phyloP scores from a whole-genome alignment of 1,140 invertebrate genomes.

The Orius insidiosus region DNA sequence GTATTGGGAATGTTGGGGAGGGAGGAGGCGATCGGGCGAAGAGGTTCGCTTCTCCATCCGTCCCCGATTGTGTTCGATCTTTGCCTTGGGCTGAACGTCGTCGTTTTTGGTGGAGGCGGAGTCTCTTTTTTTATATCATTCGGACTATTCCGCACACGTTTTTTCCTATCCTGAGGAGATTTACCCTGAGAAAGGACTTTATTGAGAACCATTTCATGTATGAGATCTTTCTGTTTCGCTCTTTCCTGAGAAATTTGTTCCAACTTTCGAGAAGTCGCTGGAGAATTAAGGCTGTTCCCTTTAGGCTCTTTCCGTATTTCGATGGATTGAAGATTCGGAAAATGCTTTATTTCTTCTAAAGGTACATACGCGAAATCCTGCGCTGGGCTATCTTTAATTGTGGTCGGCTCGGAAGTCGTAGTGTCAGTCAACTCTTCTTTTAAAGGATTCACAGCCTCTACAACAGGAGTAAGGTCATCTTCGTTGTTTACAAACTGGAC shows the following conservation, averaged over 20 bases:
- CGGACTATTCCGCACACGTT: conserved; percentile 4
- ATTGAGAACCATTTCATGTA: conserved; percentile 48
- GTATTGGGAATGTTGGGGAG: conserved; percentile 23
- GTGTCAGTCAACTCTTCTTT: conserved; percentile 22
- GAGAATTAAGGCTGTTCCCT: conserved; percentile 17
- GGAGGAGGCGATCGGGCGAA: conserved; percentile 24
- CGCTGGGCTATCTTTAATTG: conserved; percentile 21
- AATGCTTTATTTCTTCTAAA: conserved; percentile 29
- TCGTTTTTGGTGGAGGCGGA: not conserved
- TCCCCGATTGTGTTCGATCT: conserved; percentile 1
- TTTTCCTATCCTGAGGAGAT: conserved; percentile 39
- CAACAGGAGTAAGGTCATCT: conserved; percentile 19
- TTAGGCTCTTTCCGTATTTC: conserved; percentile 36
- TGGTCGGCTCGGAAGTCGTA: conserved; percentile 22
- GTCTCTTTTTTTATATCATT: conserved; percentile 17
- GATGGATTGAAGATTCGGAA: conserved; percentile 48
- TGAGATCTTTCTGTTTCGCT: conserved; percentile 47
- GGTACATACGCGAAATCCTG: conserved; percentile 7
- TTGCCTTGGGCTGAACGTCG: not conserved
- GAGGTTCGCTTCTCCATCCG: conserved; percentile 7
- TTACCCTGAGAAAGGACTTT: conserved; percentile 51
- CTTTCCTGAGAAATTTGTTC: conserved; percentile 47
- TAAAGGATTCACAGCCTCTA: conserved; percentile 14
- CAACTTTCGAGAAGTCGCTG: conserved; percentile 34
- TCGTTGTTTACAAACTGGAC: conserved; percentile 42